These are phyloP conservation scores for Pomacea canaliculata DNA, from an alignment of 2,888 invertebrate genomes.

Conservation along the genomic window DNA sequence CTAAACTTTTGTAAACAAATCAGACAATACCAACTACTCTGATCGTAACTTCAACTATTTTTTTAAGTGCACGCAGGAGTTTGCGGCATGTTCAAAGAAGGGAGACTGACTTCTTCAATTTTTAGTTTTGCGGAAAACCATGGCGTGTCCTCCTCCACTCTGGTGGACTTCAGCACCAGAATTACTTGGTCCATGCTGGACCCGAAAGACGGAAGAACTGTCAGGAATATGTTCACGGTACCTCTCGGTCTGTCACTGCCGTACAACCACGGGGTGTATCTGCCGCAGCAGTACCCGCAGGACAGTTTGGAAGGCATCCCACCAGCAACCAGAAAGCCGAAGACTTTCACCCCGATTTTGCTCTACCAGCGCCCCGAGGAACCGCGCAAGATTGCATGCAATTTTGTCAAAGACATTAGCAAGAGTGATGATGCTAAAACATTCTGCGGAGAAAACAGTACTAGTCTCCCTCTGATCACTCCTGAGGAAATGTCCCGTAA, in stretches of 20 bases:
- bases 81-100: constrained; percentile 7
- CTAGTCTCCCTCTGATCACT: too few species aligned
- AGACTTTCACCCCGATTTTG: constrained; percentile 30
- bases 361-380: constrained; percentile 27
- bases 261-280: not conserved
- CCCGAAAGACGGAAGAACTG: not conserved
- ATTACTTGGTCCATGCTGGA: constrained; percentile 23
- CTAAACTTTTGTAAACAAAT: too few species aligned
- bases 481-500: too few species aligned
- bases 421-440: too few species aligned
- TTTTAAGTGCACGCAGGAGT: too few species aligned
- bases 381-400: not conserved
- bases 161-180: constrained; percentile 28
- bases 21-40: too few species aligned
- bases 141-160: constrained; percentile 26
- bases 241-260: not conserved
- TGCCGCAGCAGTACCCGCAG: not conserved
- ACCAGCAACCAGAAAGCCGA: constrained; percentile 7
- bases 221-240: not conserved
- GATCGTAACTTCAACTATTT: too few species aligned
- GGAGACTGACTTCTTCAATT: constrained; percentile 10
- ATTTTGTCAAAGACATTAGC: too few species aligned
- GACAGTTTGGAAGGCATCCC: not conserved
- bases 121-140: constrained; percentile 24
- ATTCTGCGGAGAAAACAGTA: too few species aligned